Percentiles rank a stretch among this genome's conserved stretches.
phyloP scores from a whole-genome alignment of 1,140 invertebrate genomes.

The Yoshiicerus persimilis region DNA sequence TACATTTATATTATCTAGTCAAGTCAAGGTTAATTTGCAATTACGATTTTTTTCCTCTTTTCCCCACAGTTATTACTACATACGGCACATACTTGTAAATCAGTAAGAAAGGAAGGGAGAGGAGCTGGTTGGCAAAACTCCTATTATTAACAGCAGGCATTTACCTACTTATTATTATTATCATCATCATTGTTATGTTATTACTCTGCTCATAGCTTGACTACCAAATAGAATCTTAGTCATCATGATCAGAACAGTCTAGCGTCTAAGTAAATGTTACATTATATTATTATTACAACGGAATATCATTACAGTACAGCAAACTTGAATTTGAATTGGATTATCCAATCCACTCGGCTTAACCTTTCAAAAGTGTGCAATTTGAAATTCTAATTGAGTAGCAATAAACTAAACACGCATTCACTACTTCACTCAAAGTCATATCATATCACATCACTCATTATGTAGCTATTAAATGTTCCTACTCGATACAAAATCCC shows the following conservation, averaged over 20 bases:
- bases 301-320: not conserved
- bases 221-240: not conserved
- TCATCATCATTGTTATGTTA: slow-evolving; percentile 5
- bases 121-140: not conserved
- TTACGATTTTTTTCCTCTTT: not conserved
- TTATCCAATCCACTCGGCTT: not conserved
- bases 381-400: slow-evolving; percentile 18
- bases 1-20: not conserved
- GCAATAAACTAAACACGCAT: slow-evolving; percentile 5
- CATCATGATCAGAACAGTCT: not conserved
- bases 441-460: not conserved
- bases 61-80: not conserved
- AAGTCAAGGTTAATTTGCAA: slow-evolving; percentile 25
- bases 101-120: not conserved
- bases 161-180: not conserved
- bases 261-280: not conserved
- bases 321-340: not conserved
- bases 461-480: not conserved
- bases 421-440: not conserved
- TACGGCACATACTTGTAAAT: slow-evolving; percentile 8
- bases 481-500: not conserved
- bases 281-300: not conserved
- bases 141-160: slow-evolving; percentile 17
- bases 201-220: not conserved
- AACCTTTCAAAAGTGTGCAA: not conserved